Percentiles rank a stretch among this genome's conserved stretches.
These are phyloP conservation scores for Sebastes minor DNA, from an alignment of 2,797 vertebrate genomes.

Conservation along the genomic window DNA sequence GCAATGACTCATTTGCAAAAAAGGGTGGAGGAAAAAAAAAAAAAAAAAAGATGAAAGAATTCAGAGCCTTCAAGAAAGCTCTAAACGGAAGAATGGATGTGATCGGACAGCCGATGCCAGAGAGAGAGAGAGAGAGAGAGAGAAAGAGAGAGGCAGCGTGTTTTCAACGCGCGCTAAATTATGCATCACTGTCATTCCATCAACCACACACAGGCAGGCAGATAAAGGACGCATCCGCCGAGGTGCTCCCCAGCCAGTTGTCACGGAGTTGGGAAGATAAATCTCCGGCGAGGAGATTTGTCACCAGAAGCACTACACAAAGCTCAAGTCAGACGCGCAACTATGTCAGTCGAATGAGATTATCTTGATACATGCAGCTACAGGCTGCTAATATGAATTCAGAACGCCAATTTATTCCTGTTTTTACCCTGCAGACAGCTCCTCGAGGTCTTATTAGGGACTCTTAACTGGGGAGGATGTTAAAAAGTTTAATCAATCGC, in stretches of 20 bases:
- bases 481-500: constrained; percentile 3
- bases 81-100: constrained; percentile 62
- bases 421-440: constrained; percentile 38
- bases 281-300: constrained; percentile 73
- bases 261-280: constrained; percentile 72
- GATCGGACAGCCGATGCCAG: constrained; percentile 70
- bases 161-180: constrained; percentile 78
- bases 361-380: constrained; percentile 61
- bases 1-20: constrained; percentile 57
- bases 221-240: constrained; percentile 75
- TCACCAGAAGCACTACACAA: constrained; percentile 65
- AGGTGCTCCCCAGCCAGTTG: constrained; percentile 78
- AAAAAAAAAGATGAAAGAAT: constrained; percentile 44
- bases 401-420: constrained; percentile 41
- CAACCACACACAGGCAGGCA: constrained; percentile 71
- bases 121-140: constrained; percentile 13
- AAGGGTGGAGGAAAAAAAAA: constrained; percentile 26
- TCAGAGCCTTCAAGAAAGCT: constrained; percentile 39
- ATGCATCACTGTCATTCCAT: constrained; percentile 83
- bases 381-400: constrained; percentile 50
- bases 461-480: not conserved
- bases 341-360: constrained; percentile 66
- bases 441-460: constrained; percentile 4
- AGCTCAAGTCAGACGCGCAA: constrained; percentile 65
- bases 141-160: constrained; percentile 51